phyloP scores from a whole-genome alignment of 2,797 vertebrate genomes.

The Masticophis lateralis region DNA sequence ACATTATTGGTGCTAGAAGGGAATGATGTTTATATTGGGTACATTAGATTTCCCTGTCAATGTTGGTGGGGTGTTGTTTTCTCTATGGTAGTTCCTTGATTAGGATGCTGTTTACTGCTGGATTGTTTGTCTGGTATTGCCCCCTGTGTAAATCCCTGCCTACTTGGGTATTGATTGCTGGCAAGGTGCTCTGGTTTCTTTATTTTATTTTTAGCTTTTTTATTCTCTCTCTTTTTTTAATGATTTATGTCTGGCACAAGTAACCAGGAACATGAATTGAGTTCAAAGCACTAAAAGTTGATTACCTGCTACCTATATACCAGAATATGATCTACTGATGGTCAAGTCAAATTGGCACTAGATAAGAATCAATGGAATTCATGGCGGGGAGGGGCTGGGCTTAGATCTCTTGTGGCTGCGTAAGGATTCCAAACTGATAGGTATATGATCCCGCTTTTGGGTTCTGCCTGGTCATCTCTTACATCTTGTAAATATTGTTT shows the following conservation, averaged over 20 bases:
- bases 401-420: neutral
- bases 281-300: neutral
- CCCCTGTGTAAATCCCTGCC: neutral
- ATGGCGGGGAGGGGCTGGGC: neutral
- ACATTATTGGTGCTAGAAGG: neutral
- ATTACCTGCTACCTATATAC: no score
- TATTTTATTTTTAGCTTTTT: neutral
- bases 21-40: neutral
- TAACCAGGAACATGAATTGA: neutral
- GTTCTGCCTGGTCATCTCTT: neutral
- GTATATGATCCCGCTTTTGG: neutral
- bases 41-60: neutral
- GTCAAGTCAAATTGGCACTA: neutral
- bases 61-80: neutral
- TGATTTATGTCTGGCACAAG: neutral
- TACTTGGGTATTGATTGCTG: neutral
- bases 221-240: neutral
- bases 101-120: neutral
- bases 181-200: neutral
- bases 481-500: neutral
- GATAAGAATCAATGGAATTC: neutral
- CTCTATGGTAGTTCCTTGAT: neutral
- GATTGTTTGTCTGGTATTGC: neutral
- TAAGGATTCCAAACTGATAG: neutral
- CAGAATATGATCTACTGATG: neutral